Percentiles rank a stretch among this genome's conserved stretches.
These are phyloP conservation scores for Troides oblongomaculatus DNA, from an alignment of 2,888 invertebrate species.

Conservation along the genomic window DNA sequence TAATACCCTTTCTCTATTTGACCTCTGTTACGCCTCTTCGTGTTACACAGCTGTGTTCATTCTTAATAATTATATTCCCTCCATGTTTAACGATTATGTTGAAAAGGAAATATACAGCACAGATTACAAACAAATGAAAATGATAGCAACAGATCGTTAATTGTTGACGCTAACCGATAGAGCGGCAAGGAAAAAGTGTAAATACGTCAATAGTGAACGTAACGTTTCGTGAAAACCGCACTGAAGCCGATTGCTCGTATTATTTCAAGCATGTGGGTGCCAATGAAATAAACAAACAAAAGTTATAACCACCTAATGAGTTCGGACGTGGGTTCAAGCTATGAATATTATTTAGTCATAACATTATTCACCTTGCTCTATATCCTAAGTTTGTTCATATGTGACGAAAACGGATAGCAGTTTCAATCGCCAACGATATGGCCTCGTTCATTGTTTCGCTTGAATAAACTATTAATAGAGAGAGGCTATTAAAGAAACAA, in stretches of 20 bases:
- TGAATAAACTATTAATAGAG: constrained; percentile 9
- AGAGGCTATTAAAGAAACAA: constrained; percentile 10
- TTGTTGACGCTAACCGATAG: constrained; percentile 49
- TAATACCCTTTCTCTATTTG: too few relatives aligned
- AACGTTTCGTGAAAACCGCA: constrained; percentile 4
- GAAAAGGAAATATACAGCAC: too few relatives aligned
- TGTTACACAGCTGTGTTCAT: too few relatives aligned
- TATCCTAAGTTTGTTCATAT: constrained; percentile 35
- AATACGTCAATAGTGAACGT: constrained; percentile 34
- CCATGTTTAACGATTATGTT: too few relatives aligned
- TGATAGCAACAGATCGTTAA: constrained; percentile 61
- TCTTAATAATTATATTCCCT: too few relatives aligned
- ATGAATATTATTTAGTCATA: constrained; percentile 2
- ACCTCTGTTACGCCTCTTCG: too few relatives aligned
- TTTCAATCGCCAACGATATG: constrained; percentile 18
- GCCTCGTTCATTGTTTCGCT: constrained; percentile 24
- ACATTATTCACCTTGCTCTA: constrained; percentile 40
- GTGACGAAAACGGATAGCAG: constrained; percentile 24
- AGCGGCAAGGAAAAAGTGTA: constrained; percentile 51
- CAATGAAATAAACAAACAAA: constrained; percentile 22
- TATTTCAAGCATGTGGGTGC: too few relatives aligned
- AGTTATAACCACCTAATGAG: neutral
- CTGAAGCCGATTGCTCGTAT: neutral
- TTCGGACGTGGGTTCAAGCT: constrained; percentile 1
- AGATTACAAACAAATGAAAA: constrained; percentile 46